Percentiles rank a stretch among this genome's conserved stretches.
phyloP scores from a whole-genome alignment of 2,797 vertebrate species.

The Eremophila alpestris region DNA sequence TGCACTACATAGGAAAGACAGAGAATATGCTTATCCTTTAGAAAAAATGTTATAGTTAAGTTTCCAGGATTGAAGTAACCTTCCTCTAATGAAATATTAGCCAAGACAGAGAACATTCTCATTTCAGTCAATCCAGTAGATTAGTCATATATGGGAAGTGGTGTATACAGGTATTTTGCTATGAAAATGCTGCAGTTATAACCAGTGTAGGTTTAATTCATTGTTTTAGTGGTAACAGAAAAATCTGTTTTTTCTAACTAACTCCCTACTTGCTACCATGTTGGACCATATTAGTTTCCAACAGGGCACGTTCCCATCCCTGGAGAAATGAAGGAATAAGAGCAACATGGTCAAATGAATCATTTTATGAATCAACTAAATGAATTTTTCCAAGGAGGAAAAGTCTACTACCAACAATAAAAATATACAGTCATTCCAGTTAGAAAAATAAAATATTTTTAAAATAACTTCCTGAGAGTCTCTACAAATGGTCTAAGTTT shows the following conservation, averaged over 20 bases:
- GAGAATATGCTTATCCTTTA: neutral
- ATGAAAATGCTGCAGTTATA: neutral
- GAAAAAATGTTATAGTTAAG: neutral
- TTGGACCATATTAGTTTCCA: neutral
- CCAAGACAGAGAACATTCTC: neutral
- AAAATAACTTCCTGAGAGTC: neutral
- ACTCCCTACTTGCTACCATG: neutral
- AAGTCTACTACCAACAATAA: neutral
- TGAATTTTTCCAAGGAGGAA: neutral
- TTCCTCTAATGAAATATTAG: neutral
- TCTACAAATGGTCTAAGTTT: neutral
- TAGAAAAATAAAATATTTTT: fast-evolving
- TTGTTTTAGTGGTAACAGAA: neutral
- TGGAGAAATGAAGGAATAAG: neutral
- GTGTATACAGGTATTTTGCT: neutral
- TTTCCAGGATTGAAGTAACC: neutral
- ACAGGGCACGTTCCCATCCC: neutral
- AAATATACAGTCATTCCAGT: neutral
- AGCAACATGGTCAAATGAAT: neutral
- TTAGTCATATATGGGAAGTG: neutral
- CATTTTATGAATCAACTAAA: too few species aligned
- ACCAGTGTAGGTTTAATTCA: neutral
- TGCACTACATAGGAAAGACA: neutral
- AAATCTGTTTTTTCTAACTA: neutral
- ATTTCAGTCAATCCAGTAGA: neutral